These are phyloP conservation scores for Heterodera filipjevi DNA, from an alignment of 2,888 invertebrate genomes.

Conservation along the genomic window DNA sequence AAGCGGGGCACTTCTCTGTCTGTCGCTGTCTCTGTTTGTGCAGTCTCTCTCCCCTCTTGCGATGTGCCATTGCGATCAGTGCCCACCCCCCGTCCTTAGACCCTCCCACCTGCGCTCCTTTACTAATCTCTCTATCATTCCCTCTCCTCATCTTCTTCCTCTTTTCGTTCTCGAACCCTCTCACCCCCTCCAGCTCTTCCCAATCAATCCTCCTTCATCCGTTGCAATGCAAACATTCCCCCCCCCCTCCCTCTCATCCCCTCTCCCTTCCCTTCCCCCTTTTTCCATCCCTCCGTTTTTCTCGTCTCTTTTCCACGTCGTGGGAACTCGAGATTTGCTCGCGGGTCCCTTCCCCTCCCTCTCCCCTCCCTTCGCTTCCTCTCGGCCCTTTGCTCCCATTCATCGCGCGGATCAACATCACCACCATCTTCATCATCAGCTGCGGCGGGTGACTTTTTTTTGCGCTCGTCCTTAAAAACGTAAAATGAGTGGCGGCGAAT, in stretches of 20 bases:
- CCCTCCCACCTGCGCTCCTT: not conserved
- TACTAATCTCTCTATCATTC: not conserved
- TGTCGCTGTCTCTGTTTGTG: not conserved
- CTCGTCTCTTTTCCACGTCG: not conserved
- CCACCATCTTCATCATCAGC: not conserved
- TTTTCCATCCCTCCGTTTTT: not conserved
- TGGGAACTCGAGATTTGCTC: conserved; percentile 9
- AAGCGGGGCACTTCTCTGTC: not conserved
- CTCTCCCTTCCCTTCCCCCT: not conserved
- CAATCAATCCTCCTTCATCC: not conserved
- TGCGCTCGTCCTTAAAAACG: not conserved
- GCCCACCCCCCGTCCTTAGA: not conserved
- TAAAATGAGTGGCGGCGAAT: not conserved
- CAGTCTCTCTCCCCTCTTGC: not conserved
- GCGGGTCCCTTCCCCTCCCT: not conserved
- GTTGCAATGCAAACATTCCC: not conserved
- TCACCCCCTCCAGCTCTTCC: not conserved
- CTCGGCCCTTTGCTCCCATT: conserved; percentile 2
- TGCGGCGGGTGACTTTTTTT: not conserved
- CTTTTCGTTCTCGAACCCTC: not conserved
- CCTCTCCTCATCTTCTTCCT: not conserved
- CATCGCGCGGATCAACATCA: not conserved
- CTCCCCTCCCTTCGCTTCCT: not conserved
- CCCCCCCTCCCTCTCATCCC: not conserved
- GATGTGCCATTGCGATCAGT: not conserved